These are phyloP conservation scores for Pseudomugil gertrudae DNA, from an alignment of 2,797 vertebrate species.

Conservation along the genomic window DNA sequence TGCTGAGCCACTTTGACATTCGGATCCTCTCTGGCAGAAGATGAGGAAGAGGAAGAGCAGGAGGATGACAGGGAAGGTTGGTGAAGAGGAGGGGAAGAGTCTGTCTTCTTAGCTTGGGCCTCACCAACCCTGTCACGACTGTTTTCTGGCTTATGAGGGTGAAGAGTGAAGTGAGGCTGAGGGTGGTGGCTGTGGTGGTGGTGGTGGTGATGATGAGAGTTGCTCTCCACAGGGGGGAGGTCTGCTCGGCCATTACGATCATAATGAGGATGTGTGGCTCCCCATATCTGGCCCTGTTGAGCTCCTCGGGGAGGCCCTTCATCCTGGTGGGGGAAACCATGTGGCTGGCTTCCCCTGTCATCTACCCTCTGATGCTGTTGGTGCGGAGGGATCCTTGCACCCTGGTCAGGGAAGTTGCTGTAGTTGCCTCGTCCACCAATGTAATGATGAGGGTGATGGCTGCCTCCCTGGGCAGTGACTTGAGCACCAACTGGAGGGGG, in stretches of 20 bases:
- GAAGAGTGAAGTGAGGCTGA: slow-evolving; percentile 77
- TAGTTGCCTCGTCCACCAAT: slow-evolving; percentile 82
- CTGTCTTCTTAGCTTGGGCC: slow-evolving; percentile 73
- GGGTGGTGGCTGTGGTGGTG: slow-evolving; percentile 74
- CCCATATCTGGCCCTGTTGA: slow-evolving; percentile 84
- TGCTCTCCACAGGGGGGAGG: slow-evolving; percentile 71
- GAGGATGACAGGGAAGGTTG: slow-evolving; percentile 82
- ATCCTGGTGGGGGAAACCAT: slow-evolving; percentile 84
- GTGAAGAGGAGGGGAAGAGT: slow-evolving; percentile 76
- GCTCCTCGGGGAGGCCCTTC: slow-evolving; percentile 75
- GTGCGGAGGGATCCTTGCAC: slow-evolving; percentile 74
- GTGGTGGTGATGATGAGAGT: slow-evolving; percentile 70
- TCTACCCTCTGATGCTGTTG: slow-evolving; percentile 75
- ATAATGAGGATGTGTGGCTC: slow-evolving; percentile 78
- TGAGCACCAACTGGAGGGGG: slow-evolving; percentile 80
- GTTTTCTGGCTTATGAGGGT: slow-evolving; percentile 80
- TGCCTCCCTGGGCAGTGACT: slow-evolving; percentile 67
- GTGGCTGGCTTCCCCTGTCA: slow-evolving; percentile 69
- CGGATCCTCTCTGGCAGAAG: slow-evolving; percentile 80
- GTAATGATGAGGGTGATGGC: slow-evolving; percentile 82
- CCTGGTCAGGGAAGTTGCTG: slow-evolving; percentile 81
- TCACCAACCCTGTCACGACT: slow-evolving; percentile 73
- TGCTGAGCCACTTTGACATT: slow-evolving; percentile 73
- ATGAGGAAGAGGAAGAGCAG: slow-evolving; percentile 84
- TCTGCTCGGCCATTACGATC: slow-evolving; percentile 83